Base-by-base conservation (phyloP, 1,140 invertebrate species). In the Olivierus martensii region DNA sequence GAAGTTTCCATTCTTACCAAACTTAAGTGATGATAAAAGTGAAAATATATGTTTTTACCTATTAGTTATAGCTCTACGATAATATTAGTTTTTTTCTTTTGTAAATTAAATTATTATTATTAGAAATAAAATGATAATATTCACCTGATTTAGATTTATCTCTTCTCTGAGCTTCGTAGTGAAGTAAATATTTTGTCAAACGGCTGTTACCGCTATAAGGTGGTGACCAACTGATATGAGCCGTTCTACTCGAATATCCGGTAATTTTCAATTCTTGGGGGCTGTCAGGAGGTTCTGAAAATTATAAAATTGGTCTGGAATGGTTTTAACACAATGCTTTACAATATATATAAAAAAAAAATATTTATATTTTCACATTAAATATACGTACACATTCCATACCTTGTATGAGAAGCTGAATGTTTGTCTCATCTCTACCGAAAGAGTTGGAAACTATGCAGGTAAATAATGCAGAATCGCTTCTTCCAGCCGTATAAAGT, bases 401-500 rank as follows among this genome's bases (percentile, higher is more conserved):
- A 73, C 72, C 72, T 71, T 71, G 68, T 6, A 75, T 69, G 44
- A 69, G 66, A 0, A 75, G 58, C 28, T 66, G 62, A 44, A 71
- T 67, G 3, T 64, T 65, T 5, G 72, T 69, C 44, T 69, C 65
- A 42, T 72, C 71, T 14, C 57, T 56, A 4, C 71, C 71, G 49
- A 69, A 64, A 4, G 58, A 51, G 51, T 75, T 75, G 5, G 56
- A 57, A 0, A 69, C 68, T 9, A 61, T 52, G 55, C 73, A 75
- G 1, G 66, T 69, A 59, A 69, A 75, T 35, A 70, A 64, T 18
- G 67, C 70, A 6, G 70, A 71, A 54, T 75, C 73, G 19, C 61
- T 56, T 18, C 68, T 63, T 28, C 28, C 28, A 0, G 69, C 64
- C 3, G 61, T 53, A 3, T 59, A 38, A 17, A 74, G 67, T 35